These are phyloP conservation scores for Cliona cf. orientalis DNA, from an alignment of 37 sponge, comb jelly and placozoan species.

Conservation along the genomic window DNA sequence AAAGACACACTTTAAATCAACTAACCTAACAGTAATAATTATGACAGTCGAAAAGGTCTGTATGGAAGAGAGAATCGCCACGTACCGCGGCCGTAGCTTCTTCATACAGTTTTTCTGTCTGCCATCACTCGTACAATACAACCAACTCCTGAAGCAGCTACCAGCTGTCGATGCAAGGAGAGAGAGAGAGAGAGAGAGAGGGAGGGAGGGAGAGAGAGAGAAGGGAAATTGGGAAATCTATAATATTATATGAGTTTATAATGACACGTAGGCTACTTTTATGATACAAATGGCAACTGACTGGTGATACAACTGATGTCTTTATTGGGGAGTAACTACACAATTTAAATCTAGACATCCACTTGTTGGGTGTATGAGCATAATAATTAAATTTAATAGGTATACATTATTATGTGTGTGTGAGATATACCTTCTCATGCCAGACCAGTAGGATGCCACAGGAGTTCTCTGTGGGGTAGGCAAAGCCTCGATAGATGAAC, in stretches of 20 bases:
- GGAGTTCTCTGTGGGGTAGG: constrained; percentile 93
- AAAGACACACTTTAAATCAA: too few relatives aligned
- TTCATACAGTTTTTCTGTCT: constrained; percentile 90
- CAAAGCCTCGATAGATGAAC: constrained; percentile 97
- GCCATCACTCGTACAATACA: constrained; percentile 93
- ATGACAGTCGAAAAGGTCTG: too few relatives aligned
- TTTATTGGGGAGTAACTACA: not conserved
- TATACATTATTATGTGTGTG: too few relatives aligned
- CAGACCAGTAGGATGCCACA: constrained; percentile 92
- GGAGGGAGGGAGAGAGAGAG: constrained; percentile 3
- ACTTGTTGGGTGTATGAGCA: not conserved
- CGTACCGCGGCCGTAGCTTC: too few relatives aligned
- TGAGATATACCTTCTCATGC: constrained; percentile 97
- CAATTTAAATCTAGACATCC: not conserved
- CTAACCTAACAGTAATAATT: too few relatives aligned
- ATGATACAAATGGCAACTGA: not conserved
- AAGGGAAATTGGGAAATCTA: not conserved
- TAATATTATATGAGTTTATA: not conserved
- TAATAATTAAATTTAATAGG: not conserved
- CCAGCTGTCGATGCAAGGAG: too few relatives aligned
- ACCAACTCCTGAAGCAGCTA: constrained; percentile 86
- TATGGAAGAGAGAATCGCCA: too few relatives aligned
- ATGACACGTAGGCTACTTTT: not conserved
- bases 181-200: not conserved
- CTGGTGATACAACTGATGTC: not conserved